Percentiles rank a stretch among this genome's conserved stretches.
phyloP scores from a whole-genome alignment of 2,888 invertebrate genomes.

The Morpho deidamia region DNA sequence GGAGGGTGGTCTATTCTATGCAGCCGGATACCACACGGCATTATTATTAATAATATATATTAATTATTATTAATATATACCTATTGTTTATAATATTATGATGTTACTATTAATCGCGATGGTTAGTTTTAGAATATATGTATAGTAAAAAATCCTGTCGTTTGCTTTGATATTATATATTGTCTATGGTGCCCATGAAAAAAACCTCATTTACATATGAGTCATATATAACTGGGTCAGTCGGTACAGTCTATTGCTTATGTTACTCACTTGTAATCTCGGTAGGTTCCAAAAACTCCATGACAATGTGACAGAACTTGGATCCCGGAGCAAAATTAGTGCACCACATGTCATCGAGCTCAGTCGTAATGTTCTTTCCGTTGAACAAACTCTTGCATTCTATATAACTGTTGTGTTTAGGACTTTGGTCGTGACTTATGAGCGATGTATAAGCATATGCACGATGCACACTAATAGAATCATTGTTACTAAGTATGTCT shows the following conservation, averaged over 20 bases:
- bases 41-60: too few relatives aligned
- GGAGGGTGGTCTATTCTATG: too few relatives aligned
- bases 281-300: slow-evolving; percentile 51
- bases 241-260: not conserved
- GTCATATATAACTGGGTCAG: not conserved
- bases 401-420: slow-evolving; percentile 35
- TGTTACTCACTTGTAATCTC: slow-evolving; percentile 59
- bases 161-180: too few relatives aligned
- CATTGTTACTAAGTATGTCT: slow-evolving; percentile 57
- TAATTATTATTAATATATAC: too few relatives aligned
- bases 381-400: slow-evolving; percentile 80
- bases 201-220: too few relatives aligned
- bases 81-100: too few relatives aligned
- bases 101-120: too few relatives aligned
- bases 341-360: slow-evolving; percentile 83
- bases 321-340: slow-evolving; percentile 51
- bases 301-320: slow-evolving; percentile 56
- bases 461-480: slow-evolving; percentile 43
- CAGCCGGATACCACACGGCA: too few relatives aligned
- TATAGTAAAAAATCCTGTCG: too few relatives aligned
- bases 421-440: slow-evolving; percentile 40
- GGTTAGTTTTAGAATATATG: too few relatives aligned
- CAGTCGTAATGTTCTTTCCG: slow-evolving; percentile 82
- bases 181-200: too few relatives aligned
- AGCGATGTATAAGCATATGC: slow-evolving; percentile 54